A percentile compares a stretch with the other conserved stretches of the same genome.
phyloP scores from a whole-genome alignment of 2,888 invertebrate genomes.

The Neoitamus cyanurus region DNA sequence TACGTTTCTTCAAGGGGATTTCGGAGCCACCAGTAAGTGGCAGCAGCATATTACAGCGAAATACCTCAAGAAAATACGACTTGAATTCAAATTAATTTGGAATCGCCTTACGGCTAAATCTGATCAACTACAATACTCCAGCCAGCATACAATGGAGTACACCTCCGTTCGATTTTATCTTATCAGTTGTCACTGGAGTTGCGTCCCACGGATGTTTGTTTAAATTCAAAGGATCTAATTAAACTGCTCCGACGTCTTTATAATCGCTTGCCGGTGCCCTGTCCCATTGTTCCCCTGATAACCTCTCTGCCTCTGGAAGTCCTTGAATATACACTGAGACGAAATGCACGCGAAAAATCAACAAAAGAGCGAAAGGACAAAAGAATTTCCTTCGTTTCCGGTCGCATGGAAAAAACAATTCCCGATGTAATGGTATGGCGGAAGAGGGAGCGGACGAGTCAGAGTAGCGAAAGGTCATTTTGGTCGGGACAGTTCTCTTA shows the following conservation, averaged over 20 bases:
- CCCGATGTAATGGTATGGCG: neutral
- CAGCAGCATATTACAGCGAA: too few relatives aligned
- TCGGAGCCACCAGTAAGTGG: too few relatives aligned
- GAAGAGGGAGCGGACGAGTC: neutral
- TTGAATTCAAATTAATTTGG: neutral
- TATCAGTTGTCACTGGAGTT: neutral
- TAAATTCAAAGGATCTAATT: slow-evolving; percentile 25
- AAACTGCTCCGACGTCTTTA: slow-evolving; percentile 10
- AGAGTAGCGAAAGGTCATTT: neutral
- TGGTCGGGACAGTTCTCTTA: neutral
- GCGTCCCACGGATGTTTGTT: neutral
- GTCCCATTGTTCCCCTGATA: neutral
- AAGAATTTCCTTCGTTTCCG: slow-evolving; percentile 32
- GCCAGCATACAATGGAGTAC: neutral
- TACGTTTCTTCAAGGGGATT: too few relatives aligned
- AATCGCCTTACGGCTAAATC: neutral
- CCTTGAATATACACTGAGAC: slow-evolving; percentile 1
- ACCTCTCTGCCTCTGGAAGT: neutral
- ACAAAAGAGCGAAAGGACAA: slow-evolving; percentile 10
- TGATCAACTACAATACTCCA: neutral
- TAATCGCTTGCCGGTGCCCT: neutral
- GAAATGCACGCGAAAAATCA: neutral
- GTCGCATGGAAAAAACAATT: neutral
- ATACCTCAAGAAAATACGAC: neutral
- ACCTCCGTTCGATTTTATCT: neutral